A percentile compares a stretch with the other conserved stretches of the same genome.
Conservation (phyloP, 92 coral and sea anemone species). For the Phenganax marumi region DNA sequence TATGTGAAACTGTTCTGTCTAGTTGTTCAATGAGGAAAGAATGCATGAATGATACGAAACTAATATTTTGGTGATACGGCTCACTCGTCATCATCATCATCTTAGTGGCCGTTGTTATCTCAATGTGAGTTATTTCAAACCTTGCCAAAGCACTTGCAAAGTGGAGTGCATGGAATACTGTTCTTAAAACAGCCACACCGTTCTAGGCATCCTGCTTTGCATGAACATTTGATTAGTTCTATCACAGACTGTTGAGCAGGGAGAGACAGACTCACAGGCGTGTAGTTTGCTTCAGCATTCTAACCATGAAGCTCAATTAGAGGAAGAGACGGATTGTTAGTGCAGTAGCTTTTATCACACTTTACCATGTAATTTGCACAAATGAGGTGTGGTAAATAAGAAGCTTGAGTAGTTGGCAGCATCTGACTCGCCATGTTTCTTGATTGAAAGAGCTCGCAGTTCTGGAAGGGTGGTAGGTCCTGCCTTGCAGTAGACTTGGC, state of each 20-base stretch:
- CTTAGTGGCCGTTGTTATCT: background rate
- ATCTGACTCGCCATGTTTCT: constrained; percentile 46
- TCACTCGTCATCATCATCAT: background rate
- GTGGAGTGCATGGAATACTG: constrained; percentile 32
- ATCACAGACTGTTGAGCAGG: constrained; percentile 36
- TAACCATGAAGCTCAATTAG: constrained; percentile 3
- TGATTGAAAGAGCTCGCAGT: constrained; percentile 41
- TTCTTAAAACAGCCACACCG: constrained; percentile 27
- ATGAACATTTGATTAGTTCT: constrained; percentile 36
- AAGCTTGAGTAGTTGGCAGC: constrained; percentile 25
- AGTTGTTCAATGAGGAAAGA: background rate
- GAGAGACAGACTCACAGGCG: constrained; percentile 25
- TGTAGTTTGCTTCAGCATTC: background rate
- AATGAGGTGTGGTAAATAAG: constrained; percentile 38
- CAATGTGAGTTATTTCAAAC: background rate
- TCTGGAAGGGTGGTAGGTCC: constrained; percentile 48
- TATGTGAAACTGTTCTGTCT: background rate
- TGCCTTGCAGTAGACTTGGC: constrained; percentile 42
- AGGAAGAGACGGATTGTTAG: constrained; percentile 31
- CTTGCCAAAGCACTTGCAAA: constrained; percentile 14
- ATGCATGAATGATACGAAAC: background rate
- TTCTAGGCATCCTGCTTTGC: constrained; percentile 31
- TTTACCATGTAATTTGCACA: constrained; percentile 20
- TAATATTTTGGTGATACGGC: background rate
- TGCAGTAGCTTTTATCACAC: constrained; percentile 27